Conservation (phyloP, 2,113 vertebrate genomes). For the Bungarus multicinctus region DNA sequence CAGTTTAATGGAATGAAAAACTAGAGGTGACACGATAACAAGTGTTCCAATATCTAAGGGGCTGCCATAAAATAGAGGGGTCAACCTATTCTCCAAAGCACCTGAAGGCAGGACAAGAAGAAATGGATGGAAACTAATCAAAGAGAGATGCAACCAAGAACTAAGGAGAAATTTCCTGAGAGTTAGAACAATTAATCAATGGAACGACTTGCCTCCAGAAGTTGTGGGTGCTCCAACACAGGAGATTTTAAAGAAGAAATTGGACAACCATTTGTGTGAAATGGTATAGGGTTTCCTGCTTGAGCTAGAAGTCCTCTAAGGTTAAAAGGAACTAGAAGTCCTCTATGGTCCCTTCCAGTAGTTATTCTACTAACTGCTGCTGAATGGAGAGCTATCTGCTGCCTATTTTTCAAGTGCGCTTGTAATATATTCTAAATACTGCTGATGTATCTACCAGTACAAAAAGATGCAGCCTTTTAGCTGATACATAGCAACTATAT, state of each 20-base stretch:
- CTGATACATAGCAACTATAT: background rate
- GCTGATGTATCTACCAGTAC: background rate
- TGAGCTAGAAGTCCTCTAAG: background rate
- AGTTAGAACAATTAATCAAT: background rate
- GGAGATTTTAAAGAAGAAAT: background rate
- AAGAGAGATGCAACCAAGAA: background rate
- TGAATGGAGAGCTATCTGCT: background rate
- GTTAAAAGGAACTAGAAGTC: background rate
- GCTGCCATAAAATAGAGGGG: background rate
- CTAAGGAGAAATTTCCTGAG: background rate
- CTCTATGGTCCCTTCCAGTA: background rate
- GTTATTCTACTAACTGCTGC: background rate
- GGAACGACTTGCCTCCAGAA: background rate
- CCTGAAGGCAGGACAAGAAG: background rate
- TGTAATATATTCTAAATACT: background rate
- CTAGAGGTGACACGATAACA: background rate
- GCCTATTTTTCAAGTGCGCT: background rate
- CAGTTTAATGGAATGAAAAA: background rate
- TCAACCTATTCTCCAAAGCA: background rate
- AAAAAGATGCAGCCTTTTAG: background rate
- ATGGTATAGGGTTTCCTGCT: background rate
- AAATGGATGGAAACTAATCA: background rate
- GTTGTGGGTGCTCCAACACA: background rate
- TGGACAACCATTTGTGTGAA: background rate
- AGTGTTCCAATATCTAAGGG: background rate